Evolutionary conservation across 2,888 invertebrate genomes (phyloP), one percentile per base, ranked within the genome.

Genomic region (Dryobota labecula): DNA sequence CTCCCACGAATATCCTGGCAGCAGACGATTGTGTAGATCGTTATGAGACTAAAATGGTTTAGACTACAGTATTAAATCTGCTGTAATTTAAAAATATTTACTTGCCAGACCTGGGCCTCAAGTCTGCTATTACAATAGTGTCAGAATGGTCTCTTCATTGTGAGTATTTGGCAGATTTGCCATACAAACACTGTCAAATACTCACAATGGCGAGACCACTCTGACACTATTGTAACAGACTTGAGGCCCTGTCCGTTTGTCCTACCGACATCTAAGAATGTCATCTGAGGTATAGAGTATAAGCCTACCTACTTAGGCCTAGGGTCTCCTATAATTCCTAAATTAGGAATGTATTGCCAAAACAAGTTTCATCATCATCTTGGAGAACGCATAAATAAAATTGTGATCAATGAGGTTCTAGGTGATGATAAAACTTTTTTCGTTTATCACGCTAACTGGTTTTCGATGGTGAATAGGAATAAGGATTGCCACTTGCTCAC

Each of bases 1-100:
- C 60, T 20, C 33, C 72, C 56, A 72, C 56, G 20, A n/a, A 47
- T n/a, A 57, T 51, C 49, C 60, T 76, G 30, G 18, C 49, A 41
- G 20, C 33, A 69, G 36, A 24, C 15, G 15, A 56, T 49, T 56
- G 20, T 38, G 51, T 4, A n/a, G 38, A 45, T 41, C 15, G 20
- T 33, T 24, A 33, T 3, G 7, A 43, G 7, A 61, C 36, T 51
- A 30, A 56, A 47, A 38, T 69, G 20, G 30, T 30, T 56, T n/a
- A 20, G 11, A n/a, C 18, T 36, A 24, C 18, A 36, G 11, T 24
- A 20, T 7, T 54, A 38, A 38, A 30, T 30, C 20, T 18, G 38
- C n/a, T 56, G 2, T 56, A 13, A n/a, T 33, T 18, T 11, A n/a
- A 5, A n/a, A 49, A 27, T 51, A 27, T 51, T 18, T 18, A 27